Evolutionary conservation across 2,113 vertebrate species (phyloP), one percentile per base, ranked within the genome.

Genomic region (Nasalis larvatus): DNA sequence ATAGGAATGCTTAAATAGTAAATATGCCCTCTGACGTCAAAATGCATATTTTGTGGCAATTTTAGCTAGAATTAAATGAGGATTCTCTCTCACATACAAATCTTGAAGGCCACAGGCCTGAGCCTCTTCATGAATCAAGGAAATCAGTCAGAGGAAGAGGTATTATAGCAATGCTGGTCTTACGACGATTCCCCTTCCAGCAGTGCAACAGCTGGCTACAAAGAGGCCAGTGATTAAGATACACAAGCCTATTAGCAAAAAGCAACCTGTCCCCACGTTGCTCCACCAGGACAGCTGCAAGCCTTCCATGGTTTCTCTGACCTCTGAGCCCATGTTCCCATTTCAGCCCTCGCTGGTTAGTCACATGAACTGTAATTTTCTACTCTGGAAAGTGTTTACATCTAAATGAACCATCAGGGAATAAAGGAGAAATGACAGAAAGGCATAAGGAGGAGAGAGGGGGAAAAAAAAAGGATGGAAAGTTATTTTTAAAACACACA

Each of bases 401-500:
- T 98, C 89, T 96, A 98, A 97, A 98, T 95, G 90, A 98, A 63
- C 77, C 91, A 97, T 56, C 89, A 93, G 81, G 90, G 98, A 96
- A 92, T 77, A 45, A 58, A 84, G 32, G 56, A 83, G 47, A 71
- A 91, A 94, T 92, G 54, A 97, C 25, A 78, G 85, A 69, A 81
- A 83, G 71, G 47, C 40, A 30, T 27, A 45, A 60, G 71, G 45
- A 91, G 89, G 83, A 78, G 42, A 74, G 13, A 56, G 32, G 11
- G 78, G 23, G 78, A 7, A 68, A 35, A 32, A 37, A 32, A 88
- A 90, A 94, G 27, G n/a, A 45, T 45, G 58, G 87, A 89, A 96
- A 84, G 95, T 49, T 96, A 97, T 97, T 98, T 98, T 77, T 90
- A 98, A 98, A 98, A 95, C 30, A 82, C n/a, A 96, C 54, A 83